Evolutionary conservation across 2,113 vertebrate species (phyloP), one percentile per base, ranked within the genome.

Genomic region (Hippocampus abdominalis): DNA sequence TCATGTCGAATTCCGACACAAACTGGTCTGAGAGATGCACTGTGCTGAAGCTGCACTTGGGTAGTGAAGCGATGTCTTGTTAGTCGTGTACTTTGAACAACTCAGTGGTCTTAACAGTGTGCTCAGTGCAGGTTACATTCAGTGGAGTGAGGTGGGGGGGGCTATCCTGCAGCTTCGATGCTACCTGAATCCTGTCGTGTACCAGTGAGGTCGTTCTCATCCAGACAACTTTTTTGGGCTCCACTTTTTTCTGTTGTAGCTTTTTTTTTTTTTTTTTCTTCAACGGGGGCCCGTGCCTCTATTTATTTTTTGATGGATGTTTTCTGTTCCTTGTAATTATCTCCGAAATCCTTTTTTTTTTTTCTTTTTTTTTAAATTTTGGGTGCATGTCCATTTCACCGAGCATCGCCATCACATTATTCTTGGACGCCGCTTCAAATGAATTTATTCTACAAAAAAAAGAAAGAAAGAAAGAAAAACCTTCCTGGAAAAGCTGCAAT

Each of bases 381-480:
- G 86, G 82, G 81, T 92, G 93, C 95, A 95, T 94, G 94, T 81
- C 89, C 94, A 92, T 94, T 90, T 81, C 94, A 94, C 94, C 80
- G 83, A 91, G 87, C 87, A 89, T 88, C 76, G 61, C 75, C 78
- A 84, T 91, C 90, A 89, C 88, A 81, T 84, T 83, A 84, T 74
- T 62, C 75, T 79, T 61, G 75, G 74, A 84, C 64, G 49, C 67
- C 23, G 76, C 69, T 80, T 68, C 66, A 79, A 78, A 79, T 74
- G 46, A 78, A 67, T 75, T 73, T 83, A 73, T 77, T 69, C 83
- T 76, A 70, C 69, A 71, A 62, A 75, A 36, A 36, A 36, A 32
- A 32, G 2, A 29, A 29, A 29, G 2, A 36, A 36, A 32, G 29
- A 36, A 36, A 36, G 5, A 36, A 36, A 61, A 75, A 36, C 71